Evolutionary conservation across 2,888 invertebrate genomes (phyloP).

Genomic region (Penaeus monodon): DNA sequence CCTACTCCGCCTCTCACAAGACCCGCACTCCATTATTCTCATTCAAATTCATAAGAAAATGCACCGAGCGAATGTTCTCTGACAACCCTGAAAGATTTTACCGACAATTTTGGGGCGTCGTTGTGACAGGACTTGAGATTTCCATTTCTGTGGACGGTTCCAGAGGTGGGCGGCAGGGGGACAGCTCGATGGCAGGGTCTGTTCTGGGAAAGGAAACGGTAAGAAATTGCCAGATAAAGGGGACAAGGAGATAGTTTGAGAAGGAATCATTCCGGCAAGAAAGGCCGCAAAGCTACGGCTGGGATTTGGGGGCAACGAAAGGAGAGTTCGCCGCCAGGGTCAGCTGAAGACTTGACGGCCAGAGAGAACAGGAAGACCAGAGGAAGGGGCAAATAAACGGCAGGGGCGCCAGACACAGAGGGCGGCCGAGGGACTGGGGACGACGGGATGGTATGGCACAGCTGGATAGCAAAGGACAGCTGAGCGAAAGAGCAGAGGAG

Average conservation of each 20-base stretch:
- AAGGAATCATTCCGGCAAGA: background rate
- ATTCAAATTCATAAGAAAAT: conserved; percentile 15
- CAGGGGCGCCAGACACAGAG: no score
- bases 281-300: background rate
- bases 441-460: background rate
- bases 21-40: conserved; percentile 36
- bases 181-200: background rate
- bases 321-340: no score
- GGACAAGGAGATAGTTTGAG: background rate
- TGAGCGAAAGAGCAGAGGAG: no score
- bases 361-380: background rate
- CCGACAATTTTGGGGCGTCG: background rate
- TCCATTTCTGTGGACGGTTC: conserved; percentile 17
- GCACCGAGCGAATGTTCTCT: conserved; percentile 19
- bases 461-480: background rate
- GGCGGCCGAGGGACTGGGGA: background rate
- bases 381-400: no score
- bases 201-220: background rate
- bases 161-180: background rate
- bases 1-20: background rate
- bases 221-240: background rate
- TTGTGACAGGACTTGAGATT: conserved; percentile 16
- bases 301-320: no score
- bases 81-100: conserved; percentile 13
- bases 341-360: no score